These are phyloP conservation scores for Drosophila sordidapex DNA, from an alignment of 2,888 invertebrate genomes.

Conservation along the genomic window DNA sequence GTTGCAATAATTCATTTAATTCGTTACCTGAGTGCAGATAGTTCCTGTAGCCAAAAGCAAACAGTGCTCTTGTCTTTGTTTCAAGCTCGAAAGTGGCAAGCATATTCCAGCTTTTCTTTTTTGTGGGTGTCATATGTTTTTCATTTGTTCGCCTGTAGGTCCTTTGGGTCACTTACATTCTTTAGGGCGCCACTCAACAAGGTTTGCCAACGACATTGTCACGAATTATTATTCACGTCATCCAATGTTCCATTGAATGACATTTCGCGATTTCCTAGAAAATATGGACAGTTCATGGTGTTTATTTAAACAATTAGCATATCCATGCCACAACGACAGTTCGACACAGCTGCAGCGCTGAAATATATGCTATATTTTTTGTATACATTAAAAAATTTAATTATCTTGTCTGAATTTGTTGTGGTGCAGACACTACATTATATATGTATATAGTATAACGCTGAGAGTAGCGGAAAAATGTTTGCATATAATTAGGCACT, in stretches of 20 bases:
- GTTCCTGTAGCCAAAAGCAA: not conserved
- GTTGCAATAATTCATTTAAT: not conserved
- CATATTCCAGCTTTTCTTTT: not conserved
- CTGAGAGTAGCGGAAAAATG: slow-evolving; percentile 14
- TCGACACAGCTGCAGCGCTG: slow-evolving; percentile 4
- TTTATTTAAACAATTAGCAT: not conserved
- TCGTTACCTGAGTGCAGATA: not conserved
- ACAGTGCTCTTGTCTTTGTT: not conserved
- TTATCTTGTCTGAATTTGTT: not conserved
- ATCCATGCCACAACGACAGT: not conserved
- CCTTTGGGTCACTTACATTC: not conserved
- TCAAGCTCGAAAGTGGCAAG: slow-evolving; percentile 9
- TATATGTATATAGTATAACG: slow-evolving; percentile 10
- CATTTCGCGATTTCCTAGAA: not conserved
- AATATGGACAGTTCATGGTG: slow-evolving; percentile 11
- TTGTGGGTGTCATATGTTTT: not conserved
- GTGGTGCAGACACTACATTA: slow-evolving; percentile 1
- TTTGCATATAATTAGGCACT: slow-evolving; percentile 42
- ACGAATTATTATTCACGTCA: slow-evolving; percentile 8
- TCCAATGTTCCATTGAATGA: slow-evolving; percentile 9
- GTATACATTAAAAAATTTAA: not conserved
- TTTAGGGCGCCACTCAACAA: slow-evolving; percentile 13
- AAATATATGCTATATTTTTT: slow-evolving; percentile 45
- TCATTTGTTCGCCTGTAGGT: not conserved
- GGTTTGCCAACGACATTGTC: slow-evolving; percentile 14